Evolutionary conservation across 2,113 vertebrate species (phyloP).

Genomic region (Octodon degus): DNA sequence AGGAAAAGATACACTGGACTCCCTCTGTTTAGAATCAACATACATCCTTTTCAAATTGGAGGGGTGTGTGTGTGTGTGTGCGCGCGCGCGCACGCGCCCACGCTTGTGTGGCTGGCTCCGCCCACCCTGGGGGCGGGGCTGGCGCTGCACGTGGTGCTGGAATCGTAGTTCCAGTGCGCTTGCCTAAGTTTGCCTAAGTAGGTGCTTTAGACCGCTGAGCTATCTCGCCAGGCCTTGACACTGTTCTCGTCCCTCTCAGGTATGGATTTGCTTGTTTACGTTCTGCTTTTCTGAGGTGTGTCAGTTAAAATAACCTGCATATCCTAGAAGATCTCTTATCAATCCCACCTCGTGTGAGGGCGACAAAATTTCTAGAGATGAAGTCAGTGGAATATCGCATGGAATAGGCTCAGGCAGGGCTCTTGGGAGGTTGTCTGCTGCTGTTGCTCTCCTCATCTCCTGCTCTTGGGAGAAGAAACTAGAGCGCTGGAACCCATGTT

Average conservation of each 20-base stretch:
- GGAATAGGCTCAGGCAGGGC: too few relatives aligned
- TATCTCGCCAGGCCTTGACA: not conserved
- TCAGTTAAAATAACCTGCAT: not conserved
- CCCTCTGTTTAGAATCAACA: not conserved
- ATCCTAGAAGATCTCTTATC: not conserved
- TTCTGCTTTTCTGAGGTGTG: not conserved
- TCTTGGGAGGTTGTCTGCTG: accelerated
- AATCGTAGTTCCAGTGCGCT: too few relatives aligned
- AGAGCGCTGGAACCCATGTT: not conserved
- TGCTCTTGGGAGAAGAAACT: not conserved
- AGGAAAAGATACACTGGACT: not conserved
- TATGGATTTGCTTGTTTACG: not conserved
- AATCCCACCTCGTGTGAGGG: too few relatives aligned
- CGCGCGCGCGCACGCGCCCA: accelerated
- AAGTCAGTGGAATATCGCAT: accelerated
- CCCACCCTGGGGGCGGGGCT: too few relatives aligned
- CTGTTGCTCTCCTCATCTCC: not conserved
- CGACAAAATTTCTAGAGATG: not conserved
- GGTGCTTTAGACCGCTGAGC: too few relatives aligned
- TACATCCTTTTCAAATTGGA: not conserved
- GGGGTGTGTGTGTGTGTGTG: too few relatives aligned
- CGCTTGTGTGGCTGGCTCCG: too few relatives aligned
- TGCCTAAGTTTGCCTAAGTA: too few relatives aligned
- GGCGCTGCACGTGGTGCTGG: too few relatives aligned
- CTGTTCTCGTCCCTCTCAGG: not conserved